phyloP scores from a whole-genome alignment of 1,140 invertebrate genomes.

The Drosophila ironensis region DNA sequence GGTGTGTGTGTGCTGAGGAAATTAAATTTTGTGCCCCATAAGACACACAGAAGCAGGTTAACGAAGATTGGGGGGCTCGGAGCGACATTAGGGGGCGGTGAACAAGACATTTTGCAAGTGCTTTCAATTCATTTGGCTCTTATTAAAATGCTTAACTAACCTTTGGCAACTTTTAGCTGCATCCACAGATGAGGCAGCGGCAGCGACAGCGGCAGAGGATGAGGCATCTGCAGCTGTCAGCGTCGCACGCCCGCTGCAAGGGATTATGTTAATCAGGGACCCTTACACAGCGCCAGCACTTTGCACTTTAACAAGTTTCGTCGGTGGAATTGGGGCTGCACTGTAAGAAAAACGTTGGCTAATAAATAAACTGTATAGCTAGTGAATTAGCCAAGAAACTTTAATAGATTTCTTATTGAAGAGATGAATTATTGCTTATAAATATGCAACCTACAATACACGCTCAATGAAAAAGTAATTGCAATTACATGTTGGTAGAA shows the following conservation, averaged over 20 bases:
- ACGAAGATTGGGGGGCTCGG: not conserved
- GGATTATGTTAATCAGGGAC: conserved; percentile 77
- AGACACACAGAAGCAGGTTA: conserved; percentile 36
- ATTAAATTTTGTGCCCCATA: conserved; percentile 71
- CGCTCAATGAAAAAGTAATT: too few species aligned
- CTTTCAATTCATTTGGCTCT: conserved; percentile 77
- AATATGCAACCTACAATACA: too few species aligned
- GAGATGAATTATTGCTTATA: too few species aligned
- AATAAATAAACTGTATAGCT: too few species aligned
- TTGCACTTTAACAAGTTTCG: conserved; percentile 73
- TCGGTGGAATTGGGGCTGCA: not conserved
- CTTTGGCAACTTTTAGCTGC: conserved; percentile 63
- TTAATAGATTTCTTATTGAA: too few species aligned
- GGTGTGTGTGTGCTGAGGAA: conserved; percentile 41
- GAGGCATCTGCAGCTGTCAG: conserved; percentile 49
- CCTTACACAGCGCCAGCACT: conserved; percentile 52
- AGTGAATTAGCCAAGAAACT: too few species aligned
- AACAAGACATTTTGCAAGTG: conserved; percentile 62
- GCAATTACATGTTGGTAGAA: too few species aligned
- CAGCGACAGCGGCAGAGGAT: not conserved
- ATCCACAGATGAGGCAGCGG: conserved; percentile 5
- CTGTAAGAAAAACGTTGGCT: not conserved
- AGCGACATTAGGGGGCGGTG: not conserved
- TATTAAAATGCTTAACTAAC: conserved; percentile 77
- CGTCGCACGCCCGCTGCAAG: conserved; percentile 62